Evolutionary conservation across 2,888 invertebrate species (phyloP), one percentile per base, ranked within the genome.

Genomic region (Cryptocephalus primarius): DNA sequence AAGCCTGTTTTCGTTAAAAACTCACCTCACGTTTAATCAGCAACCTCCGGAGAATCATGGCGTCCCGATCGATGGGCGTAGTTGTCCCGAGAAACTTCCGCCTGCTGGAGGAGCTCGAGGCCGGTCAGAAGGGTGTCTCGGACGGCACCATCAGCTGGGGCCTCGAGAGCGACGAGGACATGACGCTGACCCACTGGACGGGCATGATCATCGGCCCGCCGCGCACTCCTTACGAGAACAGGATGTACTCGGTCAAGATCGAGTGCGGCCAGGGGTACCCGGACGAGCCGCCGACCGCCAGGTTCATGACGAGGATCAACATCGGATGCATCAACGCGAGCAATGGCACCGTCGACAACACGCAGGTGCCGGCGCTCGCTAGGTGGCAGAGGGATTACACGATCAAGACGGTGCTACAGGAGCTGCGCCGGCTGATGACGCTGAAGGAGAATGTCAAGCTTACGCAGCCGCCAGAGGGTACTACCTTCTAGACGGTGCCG

Each of bases 91-190:
- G 99, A 68, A 97, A 96, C 78, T 99, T 99, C 79, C 90, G 95
- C 64, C 81, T 99, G 62, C 77, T 99, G 62, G 97, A 99, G 76
- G 99, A 99, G 76, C 76, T 99, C 67, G 99, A 99, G 75, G 92
- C 94, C 73, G 99, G 97, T 56, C 95, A 97, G 74, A 97, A 97
- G 75, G 97, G 97, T 67, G 89, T 90, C 64, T 93, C 95, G 55
- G 97, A 99, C 80, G 97, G 97, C 54, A 96, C 95, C 52, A 96
- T 99, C 70, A 95, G 95, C 70, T 99, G 99, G 99, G 99, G 99
- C 49, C 78, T 99, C 57, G 95, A 95, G 75, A 92, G 92, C 68
- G 97, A 97, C 67, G 94, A 95, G 74, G 99, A 99, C 71, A 95
- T 95, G 92, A 94, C 94, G 60, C 80, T 99, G 51, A 92, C 94